These are phyloP conservation scores for Elephantulus edwardii DNA, from an alignment of 2,113 vertebrate genomes.

Conservation along the genomic window DNA sequence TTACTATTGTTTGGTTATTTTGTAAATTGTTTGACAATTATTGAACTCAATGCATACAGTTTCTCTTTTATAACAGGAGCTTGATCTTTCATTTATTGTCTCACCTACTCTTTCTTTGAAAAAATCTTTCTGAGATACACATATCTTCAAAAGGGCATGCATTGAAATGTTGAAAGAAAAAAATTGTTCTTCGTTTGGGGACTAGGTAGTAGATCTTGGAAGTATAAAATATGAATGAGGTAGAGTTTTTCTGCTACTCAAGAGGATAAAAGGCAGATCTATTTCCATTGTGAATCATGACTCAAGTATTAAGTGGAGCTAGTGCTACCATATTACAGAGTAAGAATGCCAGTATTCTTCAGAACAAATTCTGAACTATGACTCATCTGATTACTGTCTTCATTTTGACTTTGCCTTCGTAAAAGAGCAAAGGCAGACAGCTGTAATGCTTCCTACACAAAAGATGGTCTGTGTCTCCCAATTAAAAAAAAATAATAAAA, in stretches of 20 bases:
- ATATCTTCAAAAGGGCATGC: background rate
- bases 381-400: constrained; percentile 27
- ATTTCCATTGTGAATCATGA: background rate
- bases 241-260: background rate
- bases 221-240: background rate
- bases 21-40: background rate
- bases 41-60: background rate
- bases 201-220: background rate
- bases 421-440: constrained; percentile 41
- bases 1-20: background rate
- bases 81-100: background rate
- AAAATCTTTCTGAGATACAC: too few relatives aligned
- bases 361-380: background rate
- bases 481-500: background rate
- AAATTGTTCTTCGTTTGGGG: background rate
- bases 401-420: constrained; percentile 48
- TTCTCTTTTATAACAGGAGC: background rate
- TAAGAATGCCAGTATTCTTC: background rate
- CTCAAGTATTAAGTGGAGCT: background rate
- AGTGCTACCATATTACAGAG: background rate
- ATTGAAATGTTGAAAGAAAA: constrained; percentile 4
- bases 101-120: too few relatives aligned
- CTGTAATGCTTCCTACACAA: constrained; percentile 54
- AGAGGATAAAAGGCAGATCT: background rate
- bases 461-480: constrained; percentile 31